These are phyloP conservation scores for Synergus japonicus DNA, from an alignment of 2,888 invertebrate species.

Conservation along the genomic window DNA sequence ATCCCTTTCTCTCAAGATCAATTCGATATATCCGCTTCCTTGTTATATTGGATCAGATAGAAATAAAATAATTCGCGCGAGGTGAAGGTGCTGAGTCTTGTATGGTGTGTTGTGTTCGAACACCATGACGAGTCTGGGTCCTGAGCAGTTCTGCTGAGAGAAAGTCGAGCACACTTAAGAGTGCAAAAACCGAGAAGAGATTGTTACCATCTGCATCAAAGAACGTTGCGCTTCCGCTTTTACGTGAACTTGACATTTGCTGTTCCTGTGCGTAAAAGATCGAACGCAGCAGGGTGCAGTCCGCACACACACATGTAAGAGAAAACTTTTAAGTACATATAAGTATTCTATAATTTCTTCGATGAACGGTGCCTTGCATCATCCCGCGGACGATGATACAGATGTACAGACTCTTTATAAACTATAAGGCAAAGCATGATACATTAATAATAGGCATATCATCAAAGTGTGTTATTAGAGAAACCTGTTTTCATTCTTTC, in stretches of 20 bases:
- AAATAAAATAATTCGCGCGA: background rate
- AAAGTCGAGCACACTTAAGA: slow-evolving; percentile 50
- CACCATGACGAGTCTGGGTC: slow-evolving; percentile 44
- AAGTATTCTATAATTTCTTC: no score
- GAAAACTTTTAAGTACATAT: no score
- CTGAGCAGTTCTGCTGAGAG: slow-evolving; percentile 38
- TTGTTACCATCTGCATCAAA: background rate
- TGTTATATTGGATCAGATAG: slow-evolving; percentile 38
- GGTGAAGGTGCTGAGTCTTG: slow-evolving; percentile 42
- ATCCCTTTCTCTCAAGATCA: slow-evolving; percentile 14
- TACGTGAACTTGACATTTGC: background rate
- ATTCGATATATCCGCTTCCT: slow-evolving; percentile 42
- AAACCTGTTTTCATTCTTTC: background rate
- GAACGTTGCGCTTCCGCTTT: slow-evolving; percentile 11
- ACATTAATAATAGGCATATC: background rate
- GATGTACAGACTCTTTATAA: background rate
- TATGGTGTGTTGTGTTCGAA: slow-evolving; percentile 37
- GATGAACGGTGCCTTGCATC: no score
- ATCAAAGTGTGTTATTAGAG: background rate
- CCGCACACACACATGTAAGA: no score
- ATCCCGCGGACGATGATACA: background rate
- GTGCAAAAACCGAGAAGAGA: slow-evolving; percentile 36
- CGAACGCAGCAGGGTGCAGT: background rate
- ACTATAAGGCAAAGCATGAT: background rate
- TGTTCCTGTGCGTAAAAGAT: background rate